Conservation (phyloP, 2,888 invertebrate species). For the Chydorus sphaericus region DNA sequence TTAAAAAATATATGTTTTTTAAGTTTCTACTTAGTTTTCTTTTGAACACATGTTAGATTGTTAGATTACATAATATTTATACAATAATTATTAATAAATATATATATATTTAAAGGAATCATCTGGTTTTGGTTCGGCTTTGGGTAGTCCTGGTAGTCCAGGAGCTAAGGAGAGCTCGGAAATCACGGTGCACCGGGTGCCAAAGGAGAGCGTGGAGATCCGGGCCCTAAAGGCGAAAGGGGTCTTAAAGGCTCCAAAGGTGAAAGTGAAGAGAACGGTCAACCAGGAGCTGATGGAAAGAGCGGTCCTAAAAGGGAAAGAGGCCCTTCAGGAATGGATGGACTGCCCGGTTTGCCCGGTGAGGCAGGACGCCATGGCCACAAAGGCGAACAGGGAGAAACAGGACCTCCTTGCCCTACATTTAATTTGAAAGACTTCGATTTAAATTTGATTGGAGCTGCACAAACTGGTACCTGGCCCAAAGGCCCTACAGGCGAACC, state of each 20-base stretch:
- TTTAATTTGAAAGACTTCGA: background rate
- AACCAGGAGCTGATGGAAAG: slow-evolving; percentile 14
- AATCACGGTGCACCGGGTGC: slow-evolving; percentile 49
- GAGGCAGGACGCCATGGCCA: slow-evolving; percentile 18
- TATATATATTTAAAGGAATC: background rate
- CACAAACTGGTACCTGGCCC: background rate
- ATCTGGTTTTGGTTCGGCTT: too few relatives aligned
- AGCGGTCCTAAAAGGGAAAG: slow-evolving; percentile 33
- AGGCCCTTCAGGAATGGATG: slow-evolving; percentile 45
- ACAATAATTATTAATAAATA: background rate
- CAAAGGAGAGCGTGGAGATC: slow-evolving; percentile 50
- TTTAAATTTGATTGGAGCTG: background rate
- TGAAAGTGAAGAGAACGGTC: slow-evolving; percentile 31
- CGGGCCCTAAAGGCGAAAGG: slow-evolving; percentile 13
- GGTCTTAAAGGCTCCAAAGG: slow-evolving; percentile 12
- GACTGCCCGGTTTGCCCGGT: slow-evolving; percentile 29
- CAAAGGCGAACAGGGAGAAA: slow-evolving; percentile 39
- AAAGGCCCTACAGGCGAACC: slow-evolving; percentile 15
- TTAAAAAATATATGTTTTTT: background rate
- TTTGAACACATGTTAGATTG: background rate
- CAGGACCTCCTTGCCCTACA: slow-evolving; percentile 30
- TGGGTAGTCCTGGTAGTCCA: slow-evolving; percentile 38
- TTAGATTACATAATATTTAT: background rate
- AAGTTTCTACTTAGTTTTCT: background rate
- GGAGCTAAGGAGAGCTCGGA: slow-evolving; percentile 42